Base-by-base conservation (phyloP, 1,140 invertebrate genomes). In the Elysia chlorotica region DNA sequence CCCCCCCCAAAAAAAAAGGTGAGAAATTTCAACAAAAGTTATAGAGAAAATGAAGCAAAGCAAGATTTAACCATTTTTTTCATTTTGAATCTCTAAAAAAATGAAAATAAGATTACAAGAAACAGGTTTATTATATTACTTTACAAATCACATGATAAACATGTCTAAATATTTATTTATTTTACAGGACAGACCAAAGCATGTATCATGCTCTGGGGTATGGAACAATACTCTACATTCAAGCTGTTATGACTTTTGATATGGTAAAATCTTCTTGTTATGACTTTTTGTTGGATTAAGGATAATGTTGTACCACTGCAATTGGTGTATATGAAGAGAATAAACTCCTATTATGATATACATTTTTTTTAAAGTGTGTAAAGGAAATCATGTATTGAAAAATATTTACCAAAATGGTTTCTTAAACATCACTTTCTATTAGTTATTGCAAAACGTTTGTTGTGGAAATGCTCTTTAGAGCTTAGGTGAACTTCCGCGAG, bases 161-260 rank as follows among this genome's bases (percentile, higher is more conserved):
- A 3, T n/a, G 10, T 28, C 36, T 0, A 56, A 2, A 37, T 65
- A 28, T 72, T 59, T 65, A 14, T 71, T 72, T 74, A 57, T 71
- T 80, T 89, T 89, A 73, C 84, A 95, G 93, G 90, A 91, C 93
- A 23, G 89, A 92, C 37, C 90, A 89, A 38, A 97, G 95, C 77
- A 92, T 97, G 88, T 98, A 98, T 83, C 96, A 98, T 88, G 92
- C 96, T 0, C 86, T 98, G n/a, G 96, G 96, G 0, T 91, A 93
- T 75, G 91, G 93, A 1, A 94, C 96, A 21, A 96, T 99, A 83
- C 89, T 93, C 74, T 98, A 95, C 83, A 90, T 98, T 5, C 95
- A 97, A 85, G 96, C 96, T 0, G 92, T 96, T 77, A 91, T 99
- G 81, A 98, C 96, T 0, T 95, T 97, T 85, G 96, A 98, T 85